Evolutionary conservation across 2,797 vertebrate species (phyloP).

Genomic region (Meda fulgida): DNA sequence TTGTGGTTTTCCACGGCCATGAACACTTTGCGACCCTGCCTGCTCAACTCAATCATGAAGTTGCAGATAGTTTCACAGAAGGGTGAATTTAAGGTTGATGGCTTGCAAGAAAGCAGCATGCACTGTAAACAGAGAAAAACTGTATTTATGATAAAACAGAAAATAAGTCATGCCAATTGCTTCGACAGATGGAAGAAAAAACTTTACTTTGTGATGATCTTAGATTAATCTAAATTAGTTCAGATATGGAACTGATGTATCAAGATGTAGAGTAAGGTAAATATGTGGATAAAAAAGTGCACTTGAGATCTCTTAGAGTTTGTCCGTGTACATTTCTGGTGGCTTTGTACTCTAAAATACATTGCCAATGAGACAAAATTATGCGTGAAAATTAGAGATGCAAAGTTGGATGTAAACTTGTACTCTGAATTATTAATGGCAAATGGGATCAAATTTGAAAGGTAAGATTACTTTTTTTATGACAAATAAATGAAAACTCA

Average conservation of each 20-base stretch:
- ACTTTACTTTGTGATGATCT: background rate
- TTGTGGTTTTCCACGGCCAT: background rate
- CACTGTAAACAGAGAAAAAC: background rate
- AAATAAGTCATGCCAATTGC: background rate
- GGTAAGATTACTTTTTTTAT: background rate
- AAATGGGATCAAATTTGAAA: background rate
- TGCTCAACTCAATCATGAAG: constrained; percentile 14
- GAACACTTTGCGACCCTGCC: background rate
- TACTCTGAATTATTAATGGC: background rate
- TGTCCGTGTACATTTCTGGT: background rate
- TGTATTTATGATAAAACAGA: constrained; percentile 6
- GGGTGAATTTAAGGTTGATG: constrained; percentile 21
- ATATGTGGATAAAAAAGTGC: background rate
- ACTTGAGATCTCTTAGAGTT: background rate
- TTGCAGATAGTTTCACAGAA: constrained; percentile 4
- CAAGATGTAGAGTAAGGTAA: background rate
- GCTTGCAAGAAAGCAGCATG: constrained; percentile 15
- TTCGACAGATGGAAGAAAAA: background rate
- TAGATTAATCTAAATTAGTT: constrained; percentile 10
- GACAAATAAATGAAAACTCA: background rate
- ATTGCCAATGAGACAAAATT: background rate
- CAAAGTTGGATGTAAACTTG: background rate
- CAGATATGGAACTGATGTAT: background rate
- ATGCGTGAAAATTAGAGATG: background rate
- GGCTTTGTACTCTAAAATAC: background rate